Conservation (phyloP, 2,113 vertebrate species). For the Sphaerodactylus townsendi region DNA sequence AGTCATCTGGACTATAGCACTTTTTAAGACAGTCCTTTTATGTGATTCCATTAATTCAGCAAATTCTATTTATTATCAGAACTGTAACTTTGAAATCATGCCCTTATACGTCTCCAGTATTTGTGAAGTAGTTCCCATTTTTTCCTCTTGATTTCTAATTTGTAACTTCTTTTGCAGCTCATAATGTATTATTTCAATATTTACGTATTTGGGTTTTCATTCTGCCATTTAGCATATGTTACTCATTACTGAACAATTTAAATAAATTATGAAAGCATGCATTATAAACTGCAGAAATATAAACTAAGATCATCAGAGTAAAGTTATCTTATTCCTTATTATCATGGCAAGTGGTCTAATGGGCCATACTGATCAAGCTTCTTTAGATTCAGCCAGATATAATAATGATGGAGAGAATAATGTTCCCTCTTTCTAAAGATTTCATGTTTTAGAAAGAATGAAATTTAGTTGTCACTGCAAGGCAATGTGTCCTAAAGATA, state of each 20-base stretch:
- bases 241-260: background rate
- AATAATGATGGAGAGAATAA: background rate
- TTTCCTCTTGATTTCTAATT: background rate
- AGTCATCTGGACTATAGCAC: background rate
- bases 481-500: background rate
- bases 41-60: background rate
- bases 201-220: background rate
- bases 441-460: background rate
- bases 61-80: background rate
- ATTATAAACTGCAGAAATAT: background rate
- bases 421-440: no score
- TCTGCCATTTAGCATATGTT: background rate
- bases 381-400: background rate
- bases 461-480: no score
- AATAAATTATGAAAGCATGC: background rate
- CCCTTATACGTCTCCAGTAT: background rate
- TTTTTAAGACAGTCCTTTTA: background rate
- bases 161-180: background rate
- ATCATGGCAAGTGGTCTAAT: background rate
- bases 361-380: background rate
- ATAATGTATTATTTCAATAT: constrained; percentile 18
- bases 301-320: background rate
- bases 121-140: background rate
- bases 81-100: background rate
- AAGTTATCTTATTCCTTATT: background rate